Base-by-base conservation (phyloP, 2,113 vertebrate genomes). In the Indri indri region DNA sequence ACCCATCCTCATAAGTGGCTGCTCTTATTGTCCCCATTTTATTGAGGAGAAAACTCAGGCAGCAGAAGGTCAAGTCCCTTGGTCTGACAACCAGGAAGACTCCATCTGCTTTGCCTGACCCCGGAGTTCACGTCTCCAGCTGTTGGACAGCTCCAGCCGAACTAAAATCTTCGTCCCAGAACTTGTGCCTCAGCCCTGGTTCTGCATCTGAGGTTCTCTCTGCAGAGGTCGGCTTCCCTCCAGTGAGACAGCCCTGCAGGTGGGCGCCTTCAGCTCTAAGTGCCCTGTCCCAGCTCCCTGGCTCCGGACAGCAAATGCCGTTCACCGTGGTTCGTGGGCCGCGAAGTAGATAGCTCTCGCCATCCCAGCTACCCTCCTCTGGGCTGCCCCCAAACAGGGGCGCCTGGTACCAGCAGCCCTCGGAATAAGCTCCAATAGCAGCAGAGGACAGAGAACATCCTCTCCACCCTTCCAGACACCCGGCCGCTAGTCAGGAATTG, bases 301-400 rank as follows among this genome's bases (percentile, higher is more conserved):
- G 2, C 37, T 66, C 83, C 71, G 74, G n/a, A 12, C 32, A 8
- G 34, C 12, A 80, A 63, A 54, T 20, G 13, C 40, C 77, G 27
- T 32, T 34, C n/a, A 34, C 30, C 0, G 1, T 2, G 2, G 50
- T 27, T 73, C 70, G 4, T 6, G 1, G 4, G 27, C 40, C 37
- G 18, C 1, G 42, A 42, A 7, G 5, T 32, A 18, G 37, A 40
- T n/a, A 34, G 10, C 34, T 30, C 27, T 10, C 3, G 4, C 32
- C 47, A 25, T 16, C 37, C 7, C 13, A 4, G n/a, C 25, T 25
- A 2, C 20, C 37, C 8, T 42, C 63, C 25, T 74, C 74, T 23
- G n/a, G 63, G 0, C 32, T 42, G 8, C 32, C 17, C 16, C 70
- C 18, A 7, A 0, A 17, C 2, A 27, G 54, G 18, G 18, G 4